phyloP scores from a whole-genome alignment of 2,113 vertebrate species.

The Cyphomyrus plagiostoma region DNA sequence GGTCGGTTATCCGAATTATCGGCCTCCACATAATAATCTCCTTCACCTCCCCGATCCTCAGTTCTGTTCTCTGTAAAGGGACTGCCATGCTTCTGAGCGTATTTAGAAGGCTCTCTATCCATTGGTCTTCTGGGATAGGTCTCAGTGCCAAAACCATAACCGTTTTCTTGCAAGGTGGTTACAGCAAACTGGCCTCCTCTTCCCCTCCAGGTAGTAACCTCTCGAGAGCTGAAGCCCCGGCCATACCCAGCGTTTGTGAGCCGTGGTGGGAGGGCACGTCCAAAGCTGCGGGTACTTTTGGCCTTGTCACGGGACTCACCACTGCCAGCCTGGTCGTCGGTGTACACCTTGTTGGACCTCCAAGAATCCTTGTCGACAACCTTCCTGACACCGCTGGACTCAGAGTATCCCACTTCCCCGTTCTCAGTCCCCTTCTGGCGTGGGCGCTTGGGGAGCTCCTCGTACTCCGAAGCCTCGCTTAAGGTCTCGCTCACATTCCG shows the following conservation, averaged over 20 bases:
- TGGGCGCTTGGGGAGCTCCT: conserved; percentile 88
- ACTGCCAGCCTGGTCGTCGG: conserved; percentile 65
- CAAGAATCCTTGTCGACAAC: conserved; percentile 81
- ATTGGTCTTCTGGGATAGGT: conserved; percentile 61
- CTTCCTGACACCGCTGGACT: conserved; percentile 63
- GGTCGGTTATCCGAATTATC: conserved; percentile 80
- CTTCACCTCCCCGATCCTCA: conserved; percentile 72
- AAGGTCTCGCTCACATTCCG: conserved; percentile 89
- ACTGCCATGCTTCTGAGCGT: conserved; percentile 66
- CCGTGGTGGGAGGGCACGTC: conserved; percentile 80
- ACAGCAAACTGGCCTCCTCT: conserved; percentile 56
- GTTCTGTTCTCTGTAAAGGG: conserved; percentile 68
- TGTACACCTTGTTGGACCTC: conserved; percentile 83
- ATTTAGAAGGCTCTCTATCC: conserved; percentile 72
- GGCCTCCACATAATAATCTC: conserved; percentile 70
- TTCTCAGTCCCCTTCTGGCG: conserved; percentile 78
- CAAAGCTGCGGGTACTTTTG: conserved; percentile 67
- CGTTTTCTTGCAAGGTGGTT: conserved; percentile 71
- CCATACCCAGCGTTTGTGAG: conserved; percentile 75
- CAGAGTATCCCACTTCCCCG: conserved; percentile 62
- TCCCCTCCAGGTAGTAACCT: conserved; percentile 76
- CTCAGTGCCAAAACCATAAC: conserved; percentile 59
- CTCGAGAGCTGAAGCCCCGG: conserved; percentile 69
- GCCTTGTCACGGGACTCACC: conserved; percentile 65
- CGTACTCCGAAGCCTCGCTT: conserved; percentile 91